Percentiles rank a stretch among this genome's conserved stretches.
phyloP scores from a whole-genome alignment of 1,140 invertebrate species.

The Brachionus koreanus region DNA sequence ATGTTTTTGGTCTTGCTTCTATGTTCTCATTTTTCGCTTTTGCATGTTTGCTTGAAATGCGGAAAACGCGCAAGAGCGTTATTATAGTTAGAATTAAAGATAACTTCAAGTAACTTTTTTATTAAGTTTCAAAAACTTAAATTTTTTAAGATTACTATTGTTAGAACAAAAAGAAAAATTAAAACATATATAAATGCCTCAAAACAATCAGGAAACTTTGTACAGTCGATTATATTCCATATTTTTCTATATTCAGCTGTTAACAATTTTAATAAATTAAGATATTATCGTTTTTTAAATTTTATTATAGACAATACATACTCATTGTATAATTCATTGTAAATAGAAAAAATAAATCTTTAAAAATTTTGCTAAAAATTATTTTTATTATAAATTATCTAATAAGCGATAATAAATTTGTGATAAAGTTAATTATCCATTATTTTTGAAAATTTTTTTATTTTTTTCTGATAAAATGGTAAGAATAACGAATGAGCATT shows the following conservation, averaged over 20 bases:
- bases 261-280: not conserved
- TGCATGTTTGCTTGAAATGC: not conserved
- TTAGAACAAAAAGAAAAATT: not conserved
- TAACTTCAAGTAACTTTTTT: not conserved
- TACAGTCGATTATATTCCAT: slow-evolving; percentile 11
- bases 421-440: not conserved
- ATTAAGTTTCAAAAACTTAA: not conserved
- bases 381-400: not conserved
- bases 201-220: not conserved
- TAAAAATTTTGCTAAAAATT: not conserved
- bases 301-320: not conserved
- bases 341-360: too few relatives aligned
- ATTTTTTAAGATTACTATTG: not conserved
- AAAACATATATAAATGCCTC: not conserved
- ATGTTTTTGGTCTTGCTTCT: not conserved
- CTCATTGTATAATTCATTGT: not conserved
- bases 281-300: not conserved
- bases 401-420: not conserved
- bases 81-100: not conserved
- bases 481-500: not conserved
- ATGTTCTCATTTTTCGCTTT: not conserved
- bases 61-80: not conserved
- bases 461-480: not conserved
- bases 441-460: not conserved
- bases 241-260: not conserved